Base-by-base conservation (phyloP, 2,888 invertebrate species). In the Polyploca ridens region DNA sequence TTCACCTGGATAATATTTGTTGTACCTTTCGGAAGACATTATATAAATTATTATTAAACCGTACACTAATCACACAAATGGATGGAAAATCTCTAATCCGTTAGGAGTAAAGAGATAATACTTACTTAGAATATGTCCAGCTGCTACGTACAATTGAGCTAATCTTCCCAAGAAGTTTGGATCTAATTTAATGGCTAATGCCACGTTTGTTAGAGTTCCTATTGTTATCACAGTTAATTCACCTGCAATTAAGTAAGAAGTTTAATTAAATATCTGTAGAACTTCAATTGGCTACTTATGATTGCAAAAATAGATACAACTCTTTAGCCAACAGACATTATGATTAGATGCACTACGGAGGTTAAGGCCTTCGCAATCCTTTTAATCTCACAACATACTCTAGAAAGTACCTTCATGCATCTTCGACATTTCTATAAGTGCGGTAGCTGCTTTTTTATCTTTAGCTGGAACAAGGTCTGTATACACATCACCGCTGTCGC, bases 141-240 rank as follows among this genome's bases (percentile, higher is more conserved):
- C 98, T 95, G 97, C 97, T 5, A 98, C 94, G 81, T 95, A 96
- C 46, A 98, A 88, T 58, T 96, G 96, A 68, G 96, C 95, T 0
- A 98, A 86, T 69, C 95, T 94, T 27, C 90, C 78, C 0, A 95
- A 85, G 79, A 98, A 96, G 5, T 94, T 83, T 0, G 96, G 95
- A 75, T 96, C 97, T 76, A 97, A 84, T 77, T 96, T 95, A 3
- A 96, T 93, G 1, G 97, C 96, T 67, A 97, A 79, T 0, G 98
- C 98, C 59, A 97, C 90, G 78, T 98, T 98, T 0, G 98, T 98
- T 35, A 98, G 85, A 0, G 98, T 96, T 0, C 96, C 98, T 33
- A 97, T 84, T 49, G 96, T 95, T 8, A 97, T 90, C 11, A 97
- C 79, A 0, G 95, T 94, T 33, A 97, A 89, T 78, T 96, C 85